Base-by-base conservation (phyloP, 1,140 invertebrate species). In the Adelges cooleyi region DNA sequence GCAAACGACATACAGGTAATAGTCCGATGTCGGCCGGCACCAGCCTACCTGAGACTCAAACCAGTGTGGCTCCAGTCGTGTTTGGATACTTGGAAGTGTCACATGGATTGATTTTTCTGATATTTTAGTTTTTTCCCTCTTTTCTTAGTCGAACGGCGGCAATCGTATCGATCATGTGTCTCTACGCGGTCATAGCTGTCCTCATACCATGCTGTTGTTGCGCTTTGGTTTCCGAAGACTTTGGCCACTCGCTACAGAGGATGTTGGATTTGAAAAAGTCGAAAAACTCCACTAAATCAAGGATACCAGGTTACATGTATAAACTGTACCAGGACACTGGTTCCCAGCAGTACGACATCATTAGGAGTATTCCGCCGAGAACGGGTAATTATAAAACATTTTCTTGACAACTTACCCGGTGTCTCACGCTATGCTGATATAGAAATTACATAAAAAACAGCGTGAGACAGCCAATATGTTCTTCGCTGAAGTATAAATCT, bases 251-350 rank as follows among this genome's bases (percentile, higher is more conserved):
- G 6, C 40, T 59, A 4, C n/a, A 17, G 38, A 27, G 9, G 0
- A 59, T 59, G 20, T 44, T 59, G 4, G 40, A 27, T 15, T 11
- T 33, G 29, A 33, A 33, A 33, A 33, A 33, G 29, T 5, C 29
- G 11, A 48, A 33, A 48, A 62, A 23, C 9, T 20, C 56, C 25
- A 42, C 18, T 2, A 29, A 29, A 15, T 3, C 18, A 5, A 15
- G 17, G 42, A 11, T 62, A 27, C 56, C 56, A 23, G 18, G 56
- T 18, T 62, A 62, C 11, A 62, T 62, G 56, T 62, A 46, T 25
- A 42, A 29, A 1, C 13, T 62, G 1, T 62, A 62, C 56, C 17
- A 15, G 10, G 42, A 62, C 25, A 20, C 25, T 0, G 56, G 42
- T 3, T 46, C 25, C 13, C 17, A 42, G 25, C 56, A 15, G n/a